phyloP scores from a whole-genome alignment of 2,113 vertebrate species.

The Chauna torquata region DNA sequence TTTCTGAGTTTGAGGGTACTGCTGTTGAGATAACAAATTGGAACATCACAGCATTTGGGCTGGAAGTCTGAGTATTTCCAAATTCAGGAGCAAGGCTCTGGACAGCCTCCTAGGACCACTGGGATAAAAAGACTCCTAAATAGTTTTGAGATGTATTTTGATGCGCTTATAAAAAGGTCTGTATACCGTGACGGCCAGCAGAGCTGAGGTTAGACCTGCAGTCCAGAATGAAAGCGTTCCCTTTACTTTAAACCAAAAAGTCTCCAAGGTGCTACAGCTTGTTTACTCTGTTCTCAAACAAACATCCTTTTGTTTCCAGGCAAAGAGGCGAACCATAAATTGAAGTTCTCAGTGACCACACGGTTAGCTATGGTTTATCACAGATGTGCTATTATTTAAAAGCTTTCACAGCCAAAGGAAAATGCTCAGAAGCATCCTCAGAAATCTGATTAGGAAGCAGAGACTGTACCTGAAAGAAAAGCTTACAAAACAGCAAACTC shows the following conservation, averaged over 20 bases:
- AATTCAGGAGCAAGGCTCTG: background rate
- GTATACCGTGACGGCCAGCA: background rate
- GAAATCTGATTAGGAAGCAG: background rate
- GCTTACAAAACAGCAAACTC: background rate
- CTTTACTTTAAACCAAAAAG: background rate
- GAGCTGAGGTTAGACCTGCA: background rate
- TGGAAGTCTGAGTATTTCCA: background rate
- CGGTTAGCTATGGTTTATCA: background rate
- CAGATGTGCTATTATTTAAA: background rate
- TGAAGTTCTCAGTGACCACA: background rate
- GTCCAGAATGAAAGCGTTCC: background rate
- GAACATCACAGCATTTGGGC: background rate
- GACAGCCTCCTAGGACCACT: background rate
- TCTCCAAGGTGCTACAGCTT: too few species aligned
- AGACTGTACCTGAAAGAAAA: background rate
- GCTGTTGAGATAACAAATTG: background rate
- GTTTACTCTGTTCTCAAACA: background rate
- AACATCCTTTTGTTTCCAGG: background rate
- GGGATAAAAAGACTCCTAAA: background rate
- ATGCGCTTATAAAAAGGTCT: background rate
- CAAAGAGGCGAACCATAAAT: background rate
- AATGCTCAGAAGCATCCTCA: background rate
- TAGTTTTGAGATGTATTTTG: background rate
- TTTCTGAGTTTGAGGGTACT: background rate
- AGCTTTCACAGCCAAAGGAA: too few species aligned